phyloP scores from a whole-genome alignment of 2,113 vertebrate genomes.

The Caretta caretta region DNA sequence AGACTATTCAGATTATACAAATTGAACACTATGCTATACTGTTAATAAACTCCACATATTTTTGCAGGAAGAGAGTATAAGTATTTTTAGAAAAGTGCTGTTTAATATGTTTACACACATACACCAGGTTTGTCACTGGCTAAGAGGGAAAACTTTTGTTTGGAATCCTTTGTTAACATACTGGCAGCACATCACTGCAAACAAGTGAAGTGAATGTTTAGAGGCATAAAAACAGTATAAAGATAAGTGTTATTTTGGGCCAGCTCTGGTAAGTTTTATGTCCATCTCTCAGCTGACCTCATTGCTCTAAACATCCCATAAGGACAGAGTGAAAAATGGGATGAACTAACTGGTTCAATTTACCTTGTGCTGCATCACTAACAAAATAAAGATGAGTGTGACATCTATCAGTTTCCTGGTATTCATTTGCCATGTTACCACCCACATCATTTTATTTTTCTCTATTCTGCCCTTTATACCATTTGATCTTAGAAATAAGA shows the following conservation, averaged over 20 bases:
- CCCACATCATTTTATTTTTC: not conserved
- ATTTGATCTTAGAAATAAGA: not conserved
- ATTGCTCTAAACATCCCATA: not conserved
- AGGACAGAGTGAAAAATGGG: no score
- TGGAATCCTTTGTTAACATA: not conserved
- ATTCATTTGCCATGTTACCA: not conserved
- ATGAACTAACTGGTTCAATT: not conserved
- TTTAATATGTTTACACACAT: not conserved
- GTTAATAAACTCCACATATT: not conserved
- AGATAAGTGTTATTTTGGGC: not conserved
- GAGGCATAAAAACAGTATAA: not conserved
- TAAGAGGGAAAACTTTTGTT: not conserved
- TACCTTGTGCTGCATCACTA: not conserved
- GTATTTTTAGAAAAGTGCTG: not conserved
- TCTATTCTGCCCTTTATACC: not conserved
- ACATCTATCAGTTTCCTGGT: fast-evolving
- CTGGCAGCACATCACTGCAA: not conserved
- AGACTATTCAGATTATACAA: not conserved
- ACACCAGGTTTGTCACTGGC: not conserved
- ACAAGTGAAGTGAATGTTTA: not conserved
- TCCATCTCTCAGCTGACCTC: not conserved
- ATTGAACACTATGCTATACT: not conserved
- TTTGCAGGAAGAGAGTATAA: not conserved
- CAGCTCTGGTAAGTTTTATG: not conserved
- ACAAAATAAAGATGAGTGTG: not conserved